Evolutionary conservation across 2,888 invertebrate genomes (phyloP).

Genomic region (Ctena decussata): DNA sequence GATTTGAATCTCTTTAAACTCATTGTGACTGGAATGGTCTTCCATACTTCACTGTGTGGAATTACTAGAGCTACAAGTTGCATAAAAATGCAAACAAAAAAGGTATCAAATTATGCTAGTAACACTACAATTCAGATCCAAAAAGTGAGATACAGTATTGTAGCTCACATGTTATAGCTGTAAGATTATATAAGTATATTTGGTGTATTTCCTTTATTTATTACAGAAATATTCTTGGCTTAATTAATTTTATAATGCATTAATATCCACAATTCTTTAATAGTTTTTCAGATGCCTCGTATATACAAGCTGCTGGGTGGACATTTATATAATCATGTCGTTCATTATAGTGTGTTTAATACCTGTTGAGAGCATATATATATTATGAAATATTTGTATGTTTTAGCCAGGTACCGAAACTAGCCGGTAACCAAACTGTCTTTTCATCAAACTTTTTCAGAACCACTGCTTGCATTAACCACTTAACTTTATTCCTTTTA

Average conservation of each 20-base stretch:
- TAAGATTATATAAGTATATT: neutral
- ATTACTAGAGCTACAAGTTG: neutral
- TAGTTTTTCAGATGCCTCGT: conserved; percentile 4
- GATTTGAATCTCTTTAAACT: too few species aligned
- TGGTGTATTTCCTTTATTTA: neutral
- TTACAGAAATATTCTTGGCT: neutral
- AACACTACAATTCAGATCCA: neutral
- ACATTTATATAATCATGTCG: too few species aligned
- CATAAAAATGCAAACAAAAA: neutral
- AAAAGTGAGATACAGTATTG: neutral
- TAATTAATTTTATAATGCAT: too few species aligned
- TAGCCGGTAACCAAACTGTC: neutral
- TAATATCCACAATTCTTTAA: too few species aligned
- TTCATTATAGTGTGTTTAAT: too few species aligned
- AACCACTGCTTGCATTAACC: conserved; percentile 7
- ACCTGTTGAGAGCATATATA: too few species aligned
- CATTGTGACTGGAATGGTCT: neutral
- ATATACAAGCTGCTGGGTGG: too few species aligned
- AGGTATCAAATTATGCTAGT: neutral
- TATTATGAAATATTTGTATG: too few species aligned
- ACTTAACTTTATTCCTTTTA: neutral
- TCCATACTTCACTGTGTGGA: conserved; percentile 1
- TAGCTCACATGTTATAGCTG: neutral
- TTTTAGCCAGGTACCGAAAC: too few species aligned
- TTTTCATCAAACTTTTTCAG: neutral